Evolutionary conservation across 2,888 invertebrate genomes (phyloP), one percentile per base, ranked within the genome.

Genomic region (Agrypnus murinus): DNA sequence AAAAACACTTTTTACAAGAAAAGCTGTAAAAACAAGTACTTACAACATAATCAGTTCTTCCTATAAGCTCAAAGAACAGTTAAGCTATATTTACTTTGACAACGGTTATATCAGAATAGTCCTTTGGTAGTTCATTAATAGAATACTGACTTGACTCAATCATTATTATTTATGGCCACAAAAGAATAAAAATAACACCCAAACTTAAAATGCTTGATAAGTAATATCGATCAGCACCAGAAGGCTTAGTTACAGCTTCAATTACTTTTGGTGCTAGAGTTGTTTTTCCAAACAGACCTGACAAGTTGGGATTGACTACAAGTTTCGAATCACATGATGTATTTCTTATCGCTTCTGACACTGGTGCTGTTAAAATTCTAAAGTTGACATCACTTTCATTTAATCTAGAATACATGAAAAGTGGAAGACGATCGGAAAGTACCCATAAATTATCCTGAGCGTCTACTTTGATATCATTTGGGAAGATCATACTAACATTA

Each of bases 391-490:
- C 91, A 0, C 87, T 87, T 0, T 86, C 82, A 79, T 92, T 87
- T 71, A 93, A 81, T 67, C 87, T 87, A 0, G 87, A 87, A 77
- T 93, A 92, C 88, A 92, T 91, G 85, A 91, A 94, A 59, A 89
- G 86, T 0, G 93, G 93, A 78, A 94, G 84, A 69, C 90, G 89
- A 81, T 94, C 92, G 0, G 93, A 92, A 0, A 94, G 81, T 1
- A 93, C 91, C 93, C 93, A 94, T 0, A 94, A 81, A 43, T 89
- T 92, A 10, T 91, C 89, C 6, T 92, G 88, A 25, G 88, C 88
- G 74, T 94, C 93, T 0, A 94, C 92, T 84, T 93, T 94, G 1
- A 94, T 88, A 75, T 94, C 94, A 58, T 92, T 93, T 1, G 94
- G 93, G 78, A 93, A 94, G 0, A 93, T 87, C 91, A 94, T 91